Percentiles rank a stretch among this genome's conserved stretches.
These are phyloP conservation scores for Callionymus lyra DNA, from an alignment of 2,113 vertebrate genomes.

Conservation along the genomic window DNA sequence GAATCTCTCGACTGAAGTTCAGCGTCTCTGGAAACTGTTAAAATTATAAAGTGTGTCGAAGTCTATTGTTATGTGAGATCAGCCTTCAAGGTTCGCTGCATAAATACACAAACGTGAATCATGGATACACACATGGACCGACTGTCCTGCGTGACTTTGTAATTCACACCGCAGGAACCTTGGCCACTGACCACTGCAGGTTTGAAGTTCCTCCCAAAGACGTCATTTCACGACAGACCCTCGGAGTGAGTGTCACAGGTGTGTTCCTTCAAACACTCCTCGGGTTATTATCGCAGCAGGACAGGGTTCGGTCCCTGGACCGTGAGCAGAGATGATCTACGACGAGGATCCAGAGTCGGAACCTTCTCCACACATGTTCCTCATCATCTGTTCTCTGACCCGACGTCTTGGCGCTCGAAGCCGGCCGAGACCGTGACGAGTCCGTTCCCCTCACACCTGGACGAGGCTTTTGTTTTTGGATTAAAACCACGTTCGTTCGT, in stretches of 20 bases:
- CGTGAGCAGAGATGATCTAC: conserved; percentile 1
- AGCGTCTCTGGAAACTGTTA: too few relatives aligned
- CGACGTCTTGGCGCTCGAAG: conserved; percentile 18
- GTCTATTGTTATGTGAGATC: too few relatives aligned
- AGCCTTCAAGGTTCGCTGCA: too few relatives aligned
- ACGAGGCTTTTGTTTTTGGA: conserved; percentile 15
- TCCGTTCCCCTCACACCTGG: conserved; percentile 27
- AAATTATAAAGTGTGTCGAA: too few relatives aligned
- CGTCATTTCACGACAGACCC: too few relatives aligned
- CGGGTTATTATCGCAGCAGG: conserved; percentile 4
- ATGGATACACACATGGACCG: too few relatives aligned
- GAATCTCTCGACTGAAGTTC: too few relatives aligned
- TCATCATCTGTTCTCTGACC: conserved; percentile 26
- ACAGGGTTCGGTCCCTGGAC: background rate
- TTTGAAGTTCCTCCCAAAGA: too few relatives aligned
- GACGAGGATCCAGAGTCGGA: conserved; percentile 17
- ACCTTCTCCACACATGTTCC: conserved; percentile 31
- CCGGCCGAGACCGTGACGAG: conserved; percentile 7
- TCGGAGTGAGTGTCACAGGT: conserved; percentile 1
- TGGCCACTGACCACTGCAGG: too few relatives aligned
- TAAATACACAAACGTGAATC: too few relatives aligned
- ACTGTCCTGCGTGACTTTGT: too few relatives aligned
- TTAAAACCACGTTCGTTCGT: conserved; percentile 12
- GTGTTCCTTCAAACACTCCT: conserved; percentile 2
- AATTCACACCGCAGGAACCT: too few relatives aligned